phyloP scores from a whole-genome alignment of 2,113 vertebrate genomes.

The Tamias sibiricus region DNA sequence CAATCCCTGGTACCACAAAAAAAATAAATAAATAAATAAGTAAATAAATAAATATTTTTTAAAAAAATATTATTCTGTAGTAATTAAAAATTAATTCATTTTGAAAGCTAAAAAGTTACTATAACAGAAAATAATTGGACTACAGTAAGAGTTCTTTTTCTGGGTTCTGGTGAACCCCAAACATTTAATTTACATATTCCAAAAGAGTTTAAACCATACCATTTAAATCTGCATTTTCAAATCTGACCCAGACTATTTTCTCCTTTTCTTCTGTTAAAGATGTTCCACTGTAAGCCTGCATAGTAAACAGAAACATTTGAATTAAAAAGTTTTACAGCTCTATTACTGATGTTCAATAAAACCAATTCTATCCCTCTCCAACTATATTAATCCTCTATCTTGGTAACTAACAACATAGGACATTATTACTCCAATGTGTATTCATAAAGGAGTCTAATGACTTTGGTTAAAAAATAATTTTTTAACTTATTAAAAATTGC shows the following conservation, averaged over 20 bases:
- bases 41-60: too few relatives aligned
- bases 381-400: neutral
- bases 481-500: conserved; percentile 11
- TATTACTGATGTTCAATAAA: conserved; percentile 6
- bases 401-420: neutral
- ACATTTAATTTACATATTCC: conserved; percentile 35
- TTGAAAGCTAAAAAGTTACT: conserved; percentile 50
- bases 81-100: conserved; percentile 42
- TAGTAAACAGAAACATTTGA: conserved; percentile 61
- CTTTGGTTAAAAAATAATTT: neutral
- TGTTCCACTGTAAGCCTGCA: conserved; percentile 95
- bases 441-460: neutral
- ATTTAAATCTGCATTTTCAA: conserved; percentile 97
- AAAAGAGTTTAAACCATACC: conserved; percentile 86
- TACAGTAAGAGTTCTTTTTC: neutral
- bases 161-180: conserved; percentile 44
- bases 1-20: too few relatives aligned
- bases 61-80: neutral
- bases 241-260: conserved; percentile 98
- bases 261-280: conserved; percentile 97
- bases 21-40: too few relatives aligned
- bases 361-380: neutral
- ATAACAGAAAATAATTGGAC: conserved; percentile 35
- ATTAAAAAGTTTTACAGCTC: conserved; percentile 46
- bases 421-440: conserved; percentile 24